Conservation (phyloP, 2,113 vertebrate species). For the Oryctolagus cuniculus region mOryCun1.1 NC_091443.1:86404001-86404500, state of each 20-base stretch:
- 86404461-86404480: background rate
- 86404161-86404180: background rate
- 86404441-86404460: background rate
- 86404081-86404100: constrained; percentile 28
- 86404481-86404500: background rate
- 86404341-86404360: background rate
- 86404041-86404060: background rate
- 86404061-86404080: background rate
- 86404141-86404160: background rate
- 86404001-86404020: background rate
- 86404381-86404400: background rate
- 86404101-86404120: background rate
- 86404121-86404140: background rate
- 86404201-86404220: background rate
- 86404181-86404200: background rate
- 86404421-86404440: rapidly evolving
- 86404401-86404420: background rate
- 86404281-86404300: background rate
- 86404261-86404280: rapidly evolving
- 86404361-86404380: background rate
- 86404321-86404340: background rate
- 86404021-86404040: background rate
- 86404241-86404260: background rate
- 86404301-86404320: background rate
- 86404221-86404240: background rate